Conservation (phyloP, 1,140 invertebrate species). For the Hypsibius dujardini region DNA sequence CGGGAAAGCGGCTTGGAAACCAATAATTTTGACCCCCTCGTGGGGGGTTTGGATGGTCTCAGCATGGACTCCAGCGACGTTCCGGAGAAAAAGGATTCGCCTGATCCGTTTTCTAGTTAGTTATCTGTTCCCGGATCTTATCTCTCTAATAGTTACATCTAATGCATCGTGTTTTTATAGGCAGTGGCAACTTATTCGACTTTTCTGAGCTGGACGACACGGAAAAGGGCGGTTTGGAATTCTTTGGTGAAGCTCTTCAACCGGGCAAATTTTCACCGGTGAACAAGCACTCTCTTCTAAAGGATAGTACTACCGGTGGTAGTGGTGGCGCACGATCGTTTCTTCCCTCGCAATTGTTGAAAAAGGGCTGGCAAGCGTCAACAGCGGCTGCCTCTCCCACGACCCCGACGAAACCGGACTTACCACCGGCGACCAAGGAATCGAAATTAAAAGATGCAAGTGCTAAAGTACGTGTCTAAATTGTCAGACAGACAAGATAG, state of each 20-base stretch:
- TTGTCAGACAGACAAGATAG: too few relatives aligned
- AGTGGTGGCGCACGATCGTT: background rate
- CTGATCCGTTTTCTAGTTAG: background rate
- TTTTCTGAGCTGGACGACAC: slow-evolving; percentile 13
- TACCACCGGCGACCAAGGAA: background rate
- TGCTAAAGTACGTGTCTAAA: too few relatives aligned
- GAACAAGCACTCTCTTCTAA: background rate
- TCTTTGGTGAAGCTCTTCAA: slow-evolving; percentile 6
- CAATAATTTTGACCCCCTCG: slow-evolving; percentile 5
- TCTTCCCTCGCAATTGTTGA: background rate
- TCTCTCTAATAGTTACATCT: background rate
- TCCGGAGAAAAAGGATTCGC: background rate
- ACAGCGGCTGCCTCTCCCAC: background rate
- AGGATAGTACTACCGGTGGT: background rate
- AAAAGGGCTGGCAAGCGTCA: background rate
- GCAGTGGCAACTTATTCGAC: background rate
- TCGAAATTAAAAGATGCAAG: background rate
- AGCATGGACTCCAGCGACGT: slow-evolving; percentile 2
- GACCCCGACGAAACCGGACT: background rate
- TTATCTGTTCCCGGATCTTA: background rate
- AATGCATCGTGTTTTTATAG: background rate
- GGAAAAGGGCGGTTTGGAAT: background rate
- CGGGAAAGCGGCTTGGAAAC: slow-evolving; percentile 7
- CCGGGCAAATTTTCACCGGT: background rate
- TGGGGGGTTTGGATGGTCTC: background rate